Conservation (phyloP, 2,888 invertebrate species). For the Latrodectus hesperus region DNA sequence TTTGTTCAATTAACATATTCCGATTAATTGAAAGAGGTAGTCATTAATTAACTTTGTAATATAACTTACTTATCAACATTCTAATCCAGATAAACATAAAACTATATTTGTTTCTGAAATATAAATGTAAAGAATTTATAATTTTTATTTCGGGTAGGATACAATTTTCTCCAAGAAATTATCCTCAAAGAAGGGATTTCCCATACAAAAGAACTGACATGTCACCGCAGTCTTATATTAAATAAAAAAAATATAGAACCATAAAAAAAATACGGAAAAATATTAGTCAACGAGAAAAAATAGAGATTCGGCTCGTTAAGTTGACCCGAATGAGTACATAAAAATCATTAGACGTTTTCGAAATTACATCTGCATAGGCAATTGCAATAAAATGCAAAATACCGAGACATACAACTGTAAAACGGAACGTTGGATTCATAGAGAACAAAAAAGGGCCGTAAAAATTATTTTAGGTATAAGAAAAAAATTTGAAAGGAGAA, state of each 20-base stretch:
- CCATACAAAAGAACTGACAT: too few relatives aligned
- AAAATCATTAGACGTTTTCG: conserved; percentile 32
- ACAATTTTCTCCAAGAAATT: too few relatives aligned
- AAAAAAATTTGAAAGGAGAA: conserved; percentile 6
- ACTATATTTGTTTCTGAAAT: too few relatives aligned
- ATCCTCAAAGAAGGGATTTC: too few relatives aligned
- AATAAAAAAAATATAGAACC: conserved; percentile 15
- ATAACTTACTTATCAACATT: too few relatives aligned
- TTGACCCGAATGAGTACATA: background rate
- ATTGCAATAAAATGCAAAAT: conserved; percentile 52
- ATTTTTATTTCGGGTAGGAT: too few relatives aligned
- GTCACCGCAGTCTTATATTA: background rate
- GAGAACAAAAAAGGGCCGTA: conserved; percentile 7
- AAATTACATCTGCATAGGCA: conserved; percentile 9
- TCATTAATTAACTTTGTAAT: too few relatives aligned
- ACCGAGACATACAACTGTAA: conserved; percentile 17
- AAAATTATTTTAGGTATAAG: conserved; percentile 34
- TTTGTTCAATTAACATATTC: too few relatives aligned
- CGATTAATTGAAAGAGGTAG: too few relatives aligned
- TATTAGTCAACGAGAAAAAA: conserved; percentile 8
- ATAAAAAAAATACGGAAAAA: conserved; percentile 15
- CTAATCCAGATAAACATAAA: too few relatives aligned
- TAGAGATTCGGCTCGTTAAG: conserved; percentile 13
- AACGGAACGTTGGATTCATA: conserved; percentile 37
- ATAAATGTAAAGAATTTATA: too few relatives aligned